Conservation (phyloP, 92 coral and sea anemone species). For the Heliopora coerulea region DNA sequence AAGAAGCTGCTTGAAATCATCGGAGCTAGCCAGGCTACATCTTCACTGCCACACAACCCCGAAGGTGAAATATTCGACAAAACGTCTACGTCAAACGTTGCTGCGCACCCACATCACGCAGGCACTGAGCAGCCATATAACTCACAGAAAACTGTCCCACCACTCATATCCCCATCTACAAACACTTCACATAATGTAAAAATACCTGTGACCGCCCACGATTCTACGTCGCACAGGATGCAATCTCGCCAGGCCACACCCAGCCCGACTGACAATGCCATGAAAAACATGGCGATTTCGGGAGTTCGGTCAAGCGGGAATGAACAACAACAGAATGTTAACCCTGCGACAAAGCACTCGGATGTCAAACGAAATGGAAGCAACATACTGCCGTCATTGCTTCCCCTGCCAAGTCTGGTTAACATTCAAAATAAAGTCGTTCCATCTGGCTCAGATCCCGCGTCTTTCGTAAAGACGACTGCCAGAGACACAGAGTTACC, state of each 20-base stretch:
- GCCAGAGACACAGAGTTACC: no score
- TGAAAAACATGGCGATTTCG: no score
- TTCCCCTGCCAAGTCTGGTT: background rate
- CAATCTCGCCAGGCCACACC: no score
- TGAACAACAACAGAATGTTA: background rate
- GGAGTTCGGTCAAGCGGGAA: background rate
- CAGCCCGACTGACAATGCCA: background rate
- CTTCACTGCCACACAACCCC: background rate
- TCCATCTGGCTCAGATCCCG: background rate
- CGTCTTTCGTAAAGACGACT: no score
- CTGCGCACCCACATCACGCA: no score
- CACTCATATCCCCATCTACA: no score
- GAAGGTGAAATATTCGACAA: no score
- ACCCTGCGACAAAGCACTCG: background rate
- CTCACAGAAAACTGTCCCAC: background rate
- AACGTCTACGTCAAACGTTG: no score
- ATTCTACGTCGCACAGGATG: no score
- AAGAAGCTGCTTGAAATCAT: conserved; percentile 6
- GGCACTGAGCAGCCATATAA: background rate
- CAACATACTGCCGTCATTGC: background rate
- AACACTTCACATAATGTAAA: no score
- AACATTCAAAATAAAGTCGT: background rate
- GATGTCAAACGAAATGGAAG: background rate
- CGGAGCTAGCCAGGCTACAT: background rate
- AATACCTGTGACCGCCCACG: no score